These are phyloP conservation scores for Buteo buteo DNA, from an alignment of 2,113 vertebrate genomes.

Conservation along the genomic window DNA sequence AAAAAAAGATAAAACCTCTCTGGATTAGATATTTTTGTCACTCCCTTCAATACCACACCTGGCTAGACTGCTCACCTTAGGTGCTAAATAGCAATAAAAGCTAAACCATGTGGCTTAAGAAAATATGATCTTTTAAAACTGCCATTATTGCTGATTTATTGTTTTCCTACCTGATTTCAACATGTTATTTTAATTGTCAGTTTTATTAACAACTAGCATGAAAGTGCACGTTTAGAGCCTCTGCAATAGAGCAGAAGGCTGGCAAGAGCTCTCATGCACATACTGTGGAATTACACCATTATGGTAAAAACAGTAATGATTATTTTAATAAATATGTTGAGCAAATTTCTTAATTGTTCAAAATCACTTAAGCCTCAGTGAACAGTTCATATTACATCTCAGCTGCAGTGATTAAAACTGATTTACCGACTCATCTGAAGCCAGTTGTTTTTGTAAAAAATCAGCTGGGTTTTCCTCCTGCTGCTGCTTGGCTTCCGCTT, in stretches of 20 bases:
- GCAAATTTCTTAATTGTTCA: conserved; percentile 56
- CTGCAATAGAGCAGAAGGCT: neutral
- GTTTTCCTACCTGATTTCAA: neutral
- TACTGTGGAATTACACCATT: neutral
- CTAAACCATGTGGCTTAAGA: neutral
- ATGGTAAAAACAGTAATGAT: conserved; percentile 2
- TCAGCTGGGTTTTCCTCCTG: conserved; percentile 27
- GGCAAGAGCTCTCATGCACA: neutral
- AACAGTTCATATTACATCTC: neutral
- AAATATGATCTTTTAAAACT: neutral
- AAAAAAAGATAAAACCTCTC: neutral
- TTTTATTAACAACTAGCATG: neutral
- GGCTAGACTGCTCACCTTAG: neutral
- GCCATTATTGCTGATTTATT: neutral
- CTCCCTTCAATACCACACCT: neutral
- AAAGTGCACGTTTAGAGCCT: neutral
- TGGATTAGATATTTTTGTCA: neutral
- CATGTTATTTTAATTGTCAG: neutral
- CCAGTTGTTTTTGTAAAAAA: conserved; percentile 33
- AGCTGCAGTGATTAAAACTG: conserved; percentile 43
- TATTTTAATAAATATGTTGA: conserved; percentile 52
- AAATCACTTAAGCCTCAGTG: conserved; percentile 43
- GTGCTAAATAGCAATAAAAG: neutral
- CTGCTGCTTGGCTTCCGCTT: neutral
- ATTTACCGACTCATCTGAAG: conserved; percentile 39